Base-by-base conservation (phyloP, 2,797 vertebrate genomes). In the Sebastes matsubarae region DNA sequence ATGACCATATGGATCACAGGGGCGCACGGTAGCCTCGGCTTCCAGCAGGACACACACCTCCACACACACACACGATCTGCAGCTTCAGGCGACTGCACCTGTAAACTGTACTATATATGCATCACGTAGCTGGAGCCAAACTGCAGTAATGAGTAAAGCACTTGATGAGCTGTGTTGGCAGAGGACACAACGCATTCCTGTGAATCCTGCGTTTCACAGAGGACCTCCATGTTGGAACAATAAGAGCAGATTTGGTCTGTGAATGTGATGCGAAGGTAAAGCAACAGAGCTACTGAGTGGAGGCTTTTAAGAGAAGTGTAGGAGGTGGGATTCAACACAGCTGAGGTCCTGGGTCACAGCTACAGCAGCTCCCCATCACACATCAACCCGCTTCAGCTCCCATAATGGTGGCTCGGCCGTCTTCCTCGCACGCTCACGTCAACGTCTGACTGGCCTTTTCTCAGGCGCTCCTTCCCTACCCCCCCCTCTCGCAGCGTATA, bases 1-100 rank as follows among this genome's bases (percentile, higher is more conserved):
- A 87, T 82, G 84, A 87, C 90, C 94, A 95, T 95, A 93, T 93
- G 94, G 92, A 94, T 90, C 91, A 93, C 82, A 88, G 87, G 73
- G 73, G 79, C 85, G 79, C 85, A 82, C 11, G 54, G 79, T 86
- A 74, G 84, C 83, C 83, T 87, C 54, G 2, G 86, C 84, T 81
- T 88, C 72, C 87, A 88, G 87, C 80, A 81, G 83, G 83, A 88
- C 74, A 89, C 77, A 87, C 87, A 88, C 75, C 85, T 72, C 64
- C 69, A 70, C 86, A 54, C 76, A 68, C 87, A 55, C 76, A 68
- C 87, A 70, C 86, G 12, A 75, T 80, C 68, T 73, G 86, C 78
- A 77, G 75, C 86, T 84, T 75, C 68, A 72, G 72, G 83, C 84
- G 20, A 76, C 25, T 67, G 78, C 64, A 86, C 72, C 90, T 88